phyloP scores from a whole-genome alignment of 2,888 invertebrate species.

The Tillus elongatus region DNA sequence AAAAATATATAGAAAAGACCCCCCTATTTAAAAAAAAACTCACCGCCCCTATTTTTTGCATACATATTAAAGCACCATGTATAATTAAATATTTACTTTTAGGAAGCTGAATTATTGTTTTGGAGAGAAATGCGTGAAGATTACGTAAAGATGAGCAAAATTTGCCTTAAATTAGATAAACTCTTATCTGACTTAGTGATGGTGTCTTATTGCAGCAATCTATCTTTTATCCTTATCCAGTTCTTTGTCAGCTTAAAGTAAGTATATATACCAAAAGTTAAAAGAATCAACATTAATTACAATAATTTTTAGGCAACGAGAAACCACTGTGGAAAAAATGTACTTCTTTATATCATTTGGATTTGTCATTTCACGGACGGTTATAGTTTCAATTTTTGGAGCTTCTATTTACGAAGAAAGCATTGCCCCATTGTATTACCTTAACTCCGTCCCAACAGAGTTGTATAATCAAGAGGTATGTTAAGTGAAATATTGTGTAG shows the following conservation, averaged over 20 bases:
- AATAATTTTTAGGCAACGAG: constrained; percentile 18
- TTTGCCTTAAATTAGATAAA: constrained; percentile 20
- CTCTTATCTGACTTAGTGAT: constrained; percentile 23
- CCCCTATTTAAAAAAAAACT: too few relatives aligned
- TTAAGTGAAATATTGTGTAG: not conserved
- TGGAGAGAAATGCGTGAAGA: constrained; percentile 26
- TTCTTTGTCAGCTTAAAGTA: constrained; percentile 38
- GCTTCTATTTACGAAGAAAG: constrained; percentile 35
- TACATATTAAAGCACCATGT: too few relatives aligned
- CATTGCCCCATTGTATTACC: constrained; percentile 36
- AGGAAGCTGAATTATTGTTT: constrained; percentile 44
- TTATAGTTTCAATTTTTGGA: constrained; percentile 38
- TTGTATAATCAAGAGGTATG: constrained; percentile 34
- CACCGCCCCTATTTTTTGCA: too few relatives aligned
- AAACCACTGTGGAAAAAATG: constrained; percentile 41
- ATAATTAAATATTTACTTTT: too few relatives aligned
- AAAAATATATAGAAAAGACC: too few relatives aligned
- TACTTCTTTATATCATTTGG: constrained; percentile 58
- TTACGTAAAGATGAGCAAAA: constrained; percentile 21
- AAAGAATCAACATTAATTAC: constrained; percentile 5
- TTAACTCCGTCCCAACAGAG: constrained; percentile 55
- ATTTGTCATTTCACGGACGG: constrained; percentile 51
- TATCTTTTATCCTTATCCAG: constrained; percentile 27
- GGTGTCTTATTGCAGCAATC: constrained; percentile 24
- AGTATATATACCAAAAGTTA: constrained; percentile 10